Evolutionary conservation across 2,888 invertebrate genomes (phyloP), one percentile per base, ranked within the genome.

Genomic region (Euphydryas editha): DNA sequence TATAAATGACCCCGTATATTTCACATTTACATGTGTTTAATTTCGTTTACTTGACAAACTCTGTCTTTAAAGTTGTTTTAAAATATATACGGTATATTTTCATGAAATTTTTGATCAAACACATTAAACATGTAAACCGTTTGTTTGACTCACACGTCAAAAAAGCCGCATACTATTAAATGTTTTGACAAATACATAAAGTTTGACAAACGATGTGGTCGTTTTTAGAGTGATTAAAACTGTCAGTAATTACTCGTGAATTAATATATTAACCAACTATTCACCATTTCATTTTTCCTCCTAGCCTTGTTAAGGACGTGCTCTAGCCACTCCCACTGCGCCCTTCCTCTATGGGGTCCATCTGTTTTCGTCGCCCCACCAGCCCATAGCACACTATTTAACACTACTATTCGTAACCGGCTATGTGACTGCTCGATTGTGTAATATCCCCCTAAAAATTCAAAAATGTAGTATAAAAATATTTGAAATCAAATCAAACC

Each of bases 311-410:
- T 91, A 47, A 98, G 93, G 64, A 96, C 95, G 59, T 94, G 93
- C 74, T 96, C 95, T 58, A 98, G 93, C 98, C 98, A 98, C 67
- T 94, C 93, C 95, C 98, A 97, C 86, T 98, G 98, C 64, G 94
- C 95, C 60, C 94, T 77, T 1, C 87, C 90, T 44, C 84, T 80
- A 63, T 90, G 87, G 0, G 90, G 90, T 0, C 87, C 92, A 67
- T 93, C 92, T 15, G 85, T 86, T 64, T 86, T 82, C 7, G 88
- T 81, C 0, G 87, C 88, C 0, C 93, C 92, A 0, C 90, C 92
- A 4, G 92, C 84, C 97, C 96, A 98, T 62, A 98, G 93, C 86
- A 98, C 97, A 71, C 98, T 98, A 93, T 98, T 98, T 72, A 98
- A 93, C 44, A 97, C 97, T 66, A 98, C 95, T 72, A 98, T 96